phyloP scores from a whole-genome alignment of 1,140 invertebrate species.

The Antheraea pernyi region DNA sequence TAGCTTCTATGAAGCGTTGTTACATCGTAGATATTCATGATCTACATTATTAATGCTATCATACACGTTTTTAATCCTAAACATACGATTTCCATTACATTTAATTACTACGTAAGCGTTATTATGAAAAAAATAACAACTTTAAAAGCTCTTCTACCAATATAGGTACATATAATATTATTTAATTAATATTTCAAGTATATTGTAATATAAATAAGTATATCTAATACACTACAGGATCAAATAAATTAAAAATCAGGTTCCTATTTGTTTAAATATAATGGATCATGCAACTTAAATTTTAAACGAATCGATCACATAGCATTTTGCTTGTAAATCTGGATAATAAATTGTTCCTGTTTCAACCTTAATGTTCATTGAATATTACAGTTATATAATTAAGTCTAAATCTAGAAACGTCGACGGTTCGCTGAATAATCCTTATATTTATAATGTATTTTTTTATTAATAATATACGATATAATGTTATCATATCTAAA shows the following conservation, averaged over 20 bases:
- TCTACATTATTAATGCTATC: conserved; percentile 41
- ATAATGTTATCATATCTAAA: background rate
- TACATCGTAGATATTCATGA: background rate
- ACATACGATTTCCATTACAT: conserved; percentile 19
- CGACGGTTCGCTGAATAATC: conserved; percentile 61
- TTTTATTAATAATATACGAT: background rate
- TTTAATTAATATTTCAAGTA: background rate
- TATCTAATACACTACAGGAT: background rate
- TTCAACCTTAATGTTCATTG: conserved; percentile 62
- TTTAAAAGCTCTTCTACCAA: conserved; percentile 8
- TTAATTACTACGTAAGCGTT: conserved; percentile 11
- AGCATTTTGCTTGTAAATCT: conserved; percentile 25
- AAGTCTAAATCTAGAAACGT: conserved; percentile 55
- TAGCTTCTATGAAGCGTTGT: background rate
- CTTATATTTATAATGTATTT: background rate
- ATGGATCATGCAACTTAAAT: conserved; percentile 11
- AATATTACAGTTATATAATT: conserved; percentile 10
- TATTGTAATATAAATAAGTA: background rate
- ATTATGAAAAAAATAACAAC: conserved; percentile 15
- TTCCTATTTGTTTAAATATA: background rate
- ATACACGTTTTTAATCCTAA: conserved; percentile 37
- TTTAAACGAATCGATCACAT: conserved; percentile 26
- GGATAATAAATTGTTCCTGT: conserved; percentile 57
- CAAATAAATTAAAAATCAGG: background rate
- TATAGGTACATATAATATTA: background rate